Base-by-base conservation (phyloP, 2,797 vertebrate genomes). In the Morelia viridis region DNA sequence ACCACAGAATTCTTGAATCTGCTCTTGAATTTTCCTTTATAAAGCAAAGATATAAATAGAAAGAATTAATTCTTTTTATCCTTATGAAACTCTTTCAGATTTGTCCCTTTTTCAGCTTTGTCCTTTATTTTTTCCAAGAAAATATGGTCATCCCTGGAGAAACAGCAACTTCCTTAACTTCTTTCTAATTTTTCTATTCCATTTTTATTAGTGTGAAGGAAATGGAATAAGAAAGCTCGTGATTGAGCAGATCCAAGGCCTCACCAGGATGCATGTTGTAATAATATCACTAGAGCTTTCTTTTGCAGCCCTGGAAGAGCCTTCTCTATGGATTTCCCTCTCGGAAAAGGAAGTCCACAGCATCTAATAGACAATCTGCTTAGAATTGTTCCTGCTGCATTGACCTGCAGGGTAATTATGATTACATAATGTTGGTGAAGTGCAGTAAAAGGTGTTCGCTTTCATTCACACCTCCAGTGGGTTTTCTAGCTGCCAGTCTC, bases 401-500 rank as follows among this genome's bases (percentile, higher is more conserved):
- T 94, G 92, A 90, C 35, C 50, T 35, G 35, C 17, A 62, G 92
- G 53, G 83, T 68, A 64, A 19, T 94, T 84, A 41, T 85, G 88
- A 89, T 94, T 94, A 91, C 92, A 65, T 35, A 6, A 28, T 61
- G 90, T 86, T 91, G 83, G 80, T 90, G 31, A 92, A 62, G 10
- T 86, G 68, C 1, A 10, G 60, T 35, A 10, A 85, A 93, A 89
- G 61, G 19, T 50, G 90, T 12, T 76, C 4, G 58, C 85, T 94
- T 96, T 94, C 92, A 93, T 93, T 80, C 92, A 89, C 19, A 93
- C 58, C 31, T 64, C 91, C 83, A 88, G 57, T 68, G 62, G 53
- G 89, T 95, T 93, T 95, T 94, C 68, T 58, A 41, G 50, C 89
- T 91, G 90, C 88, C 61, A 24, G 24, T 94, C 94, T 89, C 62